Evolutionary conservation across 2,888 invertebrate species (phyloP).

Genomic region (Bembecia ichneumoniformis): DNA sequence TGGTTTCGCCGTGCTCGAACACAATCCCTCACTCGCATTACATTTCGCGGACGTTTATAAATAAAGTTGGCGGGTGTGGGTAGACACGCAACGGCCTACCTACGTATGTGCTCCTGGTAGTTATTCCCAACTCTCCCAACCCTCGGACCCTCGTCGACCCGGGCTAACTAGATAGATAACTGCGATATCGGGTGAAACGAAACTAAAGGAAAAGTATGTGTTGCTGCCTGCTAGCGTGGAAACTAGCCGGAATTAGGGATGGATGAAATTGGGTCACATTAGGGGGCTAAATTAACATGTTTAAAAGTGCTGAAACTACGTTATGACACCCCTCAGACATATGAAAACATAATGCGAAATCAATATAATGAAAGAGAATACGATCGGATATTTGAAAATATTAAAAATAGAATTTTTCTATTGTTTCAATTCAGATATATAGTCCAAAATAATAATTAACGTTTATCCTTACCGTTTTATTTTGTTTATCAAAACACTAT

Average conservation of each 20-base stretch:
- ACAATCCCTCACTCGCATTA: conserved; percentile 50
- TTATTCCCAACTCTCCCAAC: conserved; percentile 36
- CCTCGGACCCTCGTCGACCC: conserved; percentile 68
- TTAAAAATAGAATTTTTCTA: not conserved
- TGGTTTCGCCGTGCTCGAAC: conserved; percentile 48
- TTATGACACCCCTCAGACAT: conserved; percentile 2
- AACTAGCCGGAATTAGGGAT: conserved; percentile 47
- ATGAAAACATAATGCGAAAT: not conserved
- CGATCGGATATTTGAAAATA: not conserved
- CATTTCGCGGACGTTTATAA: conserved; percentile 39
- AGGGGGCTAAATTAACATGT: conserved; percentile 46
- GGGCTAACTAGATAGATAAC: conserved; percentile 70
- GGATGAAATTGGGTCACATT: conserved; percentile 43
- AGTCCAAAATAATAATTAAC: too few relatives aligned
- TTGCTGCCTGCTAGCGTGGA: conserved; percentile 51
- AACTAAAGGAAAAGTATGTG: conserved; percentile 67
- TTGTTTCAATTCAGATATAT: too few relatives aligned
- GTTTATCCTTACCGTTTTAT: too few relatives aligned
- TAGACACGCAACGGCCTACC: conserved; percentile 33
- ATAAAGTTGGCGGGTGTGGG: conserved; percentile 17
- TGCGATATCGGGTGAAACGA: conserved; percentile 61
- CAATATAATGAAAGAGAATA: not conserved
- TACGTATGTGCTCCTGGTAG: conserved; percentile 47
- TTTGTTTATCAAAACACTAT: too few relatives aligned
- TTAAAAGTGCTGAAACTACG: conserved; percentile 23